These are phyloP conservation scores for Callitettix versicolor DNA, from an alignment of 1,140 invertebrate species.

Conservation along the genomic window DNA sequence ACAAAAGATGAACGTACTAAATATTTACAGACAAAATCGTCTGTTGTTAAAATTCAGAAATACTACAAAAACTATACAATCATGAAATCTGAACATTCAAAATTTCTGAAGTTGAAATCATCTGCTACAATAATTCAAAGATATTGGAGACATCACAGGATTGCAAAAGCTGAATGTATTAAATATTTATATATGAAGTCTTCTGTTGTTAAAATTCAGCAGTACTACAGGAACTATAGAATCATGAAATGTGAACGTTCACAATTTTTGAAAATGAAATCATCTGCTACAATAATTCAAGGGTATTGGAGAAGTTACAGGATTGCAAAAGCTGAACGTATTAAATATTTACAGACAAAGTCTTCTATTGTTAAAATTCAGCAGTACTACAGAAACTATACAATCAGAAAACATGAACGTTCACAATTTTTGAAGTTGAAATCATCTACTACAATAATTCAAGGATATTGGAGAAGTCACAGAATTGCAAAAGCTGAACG, in stretches of 20 bases:
- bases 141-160: conserved; percentile 33
- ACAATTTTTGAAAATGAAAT: conserved; percentile 1
- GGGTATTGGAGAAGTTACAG: neutral
- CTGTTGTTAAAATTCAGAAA: conserved; percentile 35
- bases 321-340: neutral
- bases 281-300: conserved; percentile 16
- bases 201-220: conserved; percentile 27
- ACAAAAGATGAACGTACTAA: too few relatives aligned
- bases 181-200: conserved; percentile 28
- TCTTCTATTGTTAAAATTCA: conserved; percentile 11
- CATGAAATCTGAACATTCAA: conserved; percentile 26
- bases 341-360: neutral
- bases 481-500: conserved; percentile 9
- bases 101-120: conserved; percentile 26
- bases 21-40: too few relatives aligned
- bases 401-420: conserved; percentile 11
- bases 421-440: conserved; percentile 29
- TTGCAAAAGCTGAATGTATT: conserved; percentile 22
- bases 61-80: conserved; percentile 35
- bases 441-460: conserved; percentile 32
- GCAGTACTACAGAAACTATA: conserved; percentile 10
- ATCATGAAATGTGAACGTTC: conserved; percentile 8
- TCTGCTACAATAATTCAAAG: conserved; percentile 44
- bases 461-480: conserved; percentile 7
- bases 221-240: conserved; percentile 20